phyloP scores from a whole-genome alignment of 2,888 invertebrate genomes.

The Melipona bicolor region DNA sequence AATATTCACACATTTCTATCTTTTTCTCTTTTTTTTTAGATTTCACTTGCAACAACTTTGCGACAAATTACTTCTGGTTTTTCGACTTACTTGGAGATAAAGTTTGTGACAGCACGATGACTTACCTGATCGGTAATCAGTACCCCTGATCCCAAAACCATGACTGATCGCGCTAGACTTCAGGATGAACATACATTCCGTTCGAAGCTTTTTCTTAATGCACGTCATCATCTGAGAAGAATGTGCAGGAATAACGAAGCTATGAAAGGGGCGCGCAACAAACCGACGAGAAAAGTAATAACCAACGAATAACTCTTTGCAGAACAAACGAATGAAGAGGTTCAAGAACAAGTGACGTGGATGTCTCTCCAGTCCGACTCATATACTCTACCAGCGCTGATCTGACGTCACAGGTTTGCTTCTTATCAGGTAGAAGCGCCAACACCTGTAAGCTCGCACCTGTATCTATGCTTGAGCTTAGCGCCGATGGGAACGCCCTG shows the following conservation, averaged over 20 bases:
- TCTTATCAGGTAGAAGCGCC: slow-evolving; percentile 80
- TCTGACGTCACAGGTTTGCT: slow-evolving; percentile 81
- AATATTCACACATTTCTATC: neutral
- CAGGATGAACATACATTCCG: slow-evolving; percentile 40
- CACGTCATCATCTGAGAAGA: neutral
- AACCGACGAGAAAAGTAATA: slow-evolving; percentile 12
- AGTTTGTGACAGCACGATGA: neutral
- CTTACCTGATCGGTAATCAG: slow-evolving; percentile 37
- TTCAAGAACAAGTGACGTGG: slow-evolving; percentile 83
- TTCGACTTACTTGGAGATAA: neutral
- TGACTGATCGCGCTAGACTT: slow-evolving; percentile 32
- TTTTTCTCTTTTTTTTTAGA: neutral
- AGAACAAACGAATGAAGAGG: slow-evolving; percentile 75
- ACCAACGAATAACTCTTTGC: slow-evolving; percentile 53
- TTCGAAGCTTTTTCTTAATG: neutral
- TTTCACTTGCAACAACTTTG: neutral
- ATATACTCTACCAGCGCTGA: slow-evolving; percentile 81
- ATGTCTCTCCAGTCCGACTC: slow-evolving; percentile 79
- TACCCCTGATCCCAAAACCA: slow-evolving; percentile 20
- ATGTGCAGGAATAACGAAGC: neutral
- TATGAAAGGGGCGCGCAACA: slow-evolving; percentile 13
- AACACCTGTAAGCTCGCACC: slow-evolving; percentile 74
- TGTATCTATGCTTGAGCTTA: slow-evolving; percentile 63
- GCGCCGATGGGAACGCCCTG: slow-evolving; percentile 63
- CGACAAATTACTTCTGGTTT: neutral